Base-by-base conservation (phyloP, 2,797 vertebrate species). In the Ctenochaetus hawaiiensis region DNA sequence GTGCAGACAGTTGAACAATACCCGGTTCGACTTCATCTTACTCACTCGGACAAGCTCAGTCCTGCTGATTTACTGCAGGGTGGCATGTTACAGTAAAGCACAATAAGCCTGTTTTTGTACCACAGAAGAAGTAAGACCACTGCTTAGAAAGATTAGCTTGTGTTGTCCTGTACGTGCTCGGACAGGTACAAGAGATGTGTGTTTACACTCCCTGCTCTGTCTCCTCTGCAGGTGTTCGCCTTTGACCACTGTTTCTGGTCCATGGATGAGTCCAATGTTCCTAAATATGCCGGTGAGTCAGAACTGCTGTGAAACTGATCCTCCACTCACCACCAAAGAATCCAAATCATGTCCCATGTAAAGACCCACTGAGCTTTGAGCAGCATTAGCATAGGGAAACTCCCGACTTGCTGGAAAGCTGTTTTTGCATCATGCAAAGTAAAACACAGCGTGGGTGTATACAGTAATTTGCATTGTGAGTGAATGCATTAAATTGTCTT, bases 181-280 rank as follows among this genome's bases (percentile, higher is more conserved):
- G 64, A 77, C 91, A 84, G 69, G 90, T 89, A 68, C 80, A 69
- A 70, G 39, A 62, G 53, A 72, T 70, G 72, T 78, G 26, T 80
- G 73, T 81, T 89, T 51, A 83, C 60, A 4, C 65, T 61, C 68
- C 51, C 51, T 87, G 52, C 82, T 56, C 87, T 66, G 78, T 85
- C 79, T 89, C 58, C 34, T 84, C 82, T 87, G 75, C 93, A 99
- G 98, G 98, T 99, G 84, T 99, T 99, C 86, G 98, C 98, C 87
- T 99, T 99, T 86, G 98, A 99, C 95, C 96, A 99, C 91, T 99
- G 98, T 90, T 99, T 99, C 94, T 99, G 98, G 98, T 99, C 98
- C 89, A 98, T 99, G 96, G 97, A 99, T 90, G 98, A 99, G 91
- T 96, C 96, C 89, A 98, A 99, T 86, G 94, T 96, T 86, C 93